Evolutionary conservation across 2,888 invertebrate genomes (phyloP).

Genomic region (Cheiracanthium punctorium): DNA sequence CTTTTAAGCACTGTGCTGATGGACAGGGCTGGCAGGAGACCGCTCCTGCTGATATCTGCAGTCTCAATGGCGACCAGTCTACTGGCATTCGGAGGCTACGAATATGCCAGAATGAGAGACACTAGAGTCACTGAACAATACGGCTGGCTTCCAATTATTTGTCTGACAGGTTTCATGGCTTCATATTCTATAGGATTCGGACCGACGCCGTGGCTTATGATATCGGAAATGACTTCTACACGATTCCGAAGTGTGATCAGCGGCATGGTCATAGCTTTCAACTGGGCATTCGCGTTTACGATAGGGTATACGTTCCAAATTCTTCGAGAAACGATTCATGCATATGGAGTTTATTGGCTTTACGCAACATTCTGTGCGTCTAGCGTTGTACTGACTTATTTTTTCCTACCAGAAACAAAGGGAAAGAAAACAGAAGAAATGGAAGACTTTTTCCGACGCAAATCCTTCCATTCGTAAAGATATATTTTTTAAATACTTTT

Average conservation of each 20-base stretch:
- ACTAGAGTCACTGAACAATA: constrained; percentile 76
- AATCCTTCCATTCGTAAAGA: no score
- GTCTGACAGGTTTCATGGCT: constrained; percentile 88
- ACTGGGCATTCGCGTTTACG: constrained; percentile 91
- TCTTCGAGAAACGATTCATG: constrained; percentile 20
- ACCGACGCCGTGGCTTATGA: constrained; percentile 90
- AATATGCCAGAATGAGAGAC: constrained; percentile 84
- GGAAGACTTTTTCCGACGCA: constrained; percentile 77
- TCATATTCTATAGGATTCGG: constrained; percentile 92
- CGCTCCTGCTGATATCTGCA: constrained; percentile 89
- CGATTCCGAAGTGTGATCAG: constrained; percentile 92
- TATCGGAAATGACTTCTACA: constrained; percentile 91
- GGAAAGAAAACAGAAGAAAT: constrained; percentile 95
- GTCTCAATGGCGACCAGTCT: constrained; percentile 81
- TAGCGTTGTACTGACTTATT: constrained; percentile 87
- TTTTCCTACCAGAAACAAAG: constrained; percentile 94
- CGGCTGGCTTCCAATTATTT: constrained; percentile 86
- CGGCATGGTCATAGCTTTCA: constrained; percentile 90
- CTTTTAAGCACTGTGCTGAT: constrained; percentile 91
- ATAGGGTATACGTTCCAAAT: constrained; percentile 87
- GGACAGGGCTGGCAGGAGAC: constrained; percentile 91
- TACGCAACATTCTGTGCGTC: constrained; percentile 84
- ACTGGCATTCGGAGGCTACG: constrained; percentile 84
- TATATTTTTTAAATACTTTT: no score
- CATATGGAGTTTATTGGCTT: constrained; percentile 81